Percentiles rank a stretch among this genome's conserved stretches.
These are phyloP conservation scores for Linyphia triangularis DNA, from an alignment of 2,888 invertebrate species.

Conservation along the genomic window DNA sequence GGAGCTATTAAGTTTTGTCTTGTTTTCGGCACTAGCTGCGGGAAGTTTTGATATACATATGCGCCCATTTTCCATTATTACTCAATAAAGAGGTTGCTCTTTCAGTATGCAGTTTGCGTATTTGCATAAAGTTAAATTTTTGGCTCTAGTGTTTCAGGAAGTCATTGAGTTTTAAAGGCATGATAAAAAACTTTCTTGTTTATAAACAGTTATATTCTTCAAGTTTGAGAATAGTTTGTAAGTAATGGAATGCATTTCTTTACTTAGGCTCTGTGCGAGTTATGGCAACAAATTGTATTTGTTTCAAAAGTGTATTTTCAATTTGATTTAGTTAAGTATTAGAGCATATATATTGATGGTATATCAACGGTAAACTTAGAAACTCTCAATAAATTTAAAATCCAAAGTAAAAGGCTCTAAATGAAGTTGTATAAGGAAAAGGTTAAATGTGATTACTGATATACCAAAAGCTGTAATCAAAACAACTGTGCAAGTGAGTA, in stretches of 20 bases:
- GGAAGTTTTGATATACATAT: background rate
- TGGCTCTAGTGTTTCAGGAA: background rate
- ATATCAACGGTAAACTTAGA: no score
- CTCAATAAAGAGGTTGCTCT: conserved; percentile 28
- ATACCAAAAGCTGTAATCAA: no score
- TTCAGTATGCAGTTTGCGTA: background rate
- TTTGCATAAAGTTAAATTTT: conserved; percentile 20
- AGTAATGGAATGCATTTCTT: background rate
- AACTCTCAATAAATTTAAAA: no score
- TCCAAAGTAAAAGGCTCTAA: no score
- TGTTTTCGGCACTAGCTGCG: background rate
- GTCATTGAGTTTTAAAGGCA: background rate
- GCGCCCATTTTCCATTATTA: conserved; percentile 9
- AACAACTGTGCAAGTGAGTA: no score
- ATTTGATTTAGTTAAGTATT: no score
- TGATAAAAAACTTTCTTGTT: background rate
- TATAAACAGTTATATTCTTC: background rate
- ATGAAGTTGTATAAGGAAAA: no score
- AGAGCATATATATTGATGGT: no score
- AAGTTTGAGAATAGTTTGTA: background rate
- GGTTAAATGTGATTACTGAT: no score
- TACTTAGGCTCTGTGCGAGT: background rate
- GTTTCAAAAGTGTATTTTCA: no score
- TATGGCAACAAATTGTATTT: no score
- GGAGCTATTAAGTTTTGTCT: conserved; percentile 24